phyloP scores from a whole-genome alignment of 2,888 invertebrate genomes.

The Meta bourneti region DNA sequence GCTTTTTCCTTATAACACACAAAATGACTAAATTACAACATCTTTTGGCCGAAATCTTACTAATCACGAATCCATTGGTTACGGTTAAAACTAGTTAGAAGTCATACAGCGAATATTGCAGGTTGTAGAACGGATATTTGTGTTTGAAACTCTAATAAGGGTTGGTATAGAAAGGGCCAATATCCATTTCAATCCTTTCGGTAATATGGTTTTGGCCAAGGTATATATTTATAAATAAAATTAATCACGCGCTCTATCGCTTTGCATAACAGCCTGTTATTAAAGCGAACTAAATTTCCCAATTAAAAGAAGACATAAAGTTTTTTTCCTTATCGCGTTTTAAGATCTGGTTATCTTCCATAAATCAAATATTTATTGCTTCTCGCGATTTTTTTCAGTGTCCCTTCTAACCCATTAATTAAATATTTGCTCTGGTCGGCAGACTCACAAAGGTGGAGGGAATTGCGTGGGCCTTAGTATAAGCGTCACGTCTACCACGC shows the following conservation, averaged over 20 bases:
- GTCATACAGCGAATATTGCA: no score
- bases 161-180: no score
- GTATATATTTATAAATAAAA: not conserved
- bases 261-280: not conserved
- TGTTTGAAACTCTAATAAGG: no score
- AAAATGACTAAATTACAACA: no score
- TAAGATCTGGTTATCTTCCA: constrained; percentile 41
- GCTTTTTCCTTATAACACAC: no score
- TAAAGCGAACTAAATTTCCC: not conserved
- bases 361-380: constrained; percentile 59
- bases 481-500: constrained; percentile 35
- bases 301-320: not conserved
- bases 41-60: no score
- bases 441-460: constrained; percentile 20
- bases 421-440: constrained; percentile 66
- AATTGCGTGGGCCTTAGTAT: constrained; percentile 36
- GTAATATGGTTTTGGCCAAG: no score
- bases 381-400: not conserved
- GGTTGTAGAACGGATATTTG: no score
- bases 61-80: no score
- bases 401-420: constrained; percentile 49
- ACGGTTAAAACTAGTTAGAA: no score
- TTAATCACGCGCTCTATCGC: not conserved
- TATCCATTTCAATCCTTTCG: no score
- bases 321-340: not conserved